Base-by-base conservation (phyloP, 2,113 vertebrate genomes). In the Steatornis caripensis region DNA sequence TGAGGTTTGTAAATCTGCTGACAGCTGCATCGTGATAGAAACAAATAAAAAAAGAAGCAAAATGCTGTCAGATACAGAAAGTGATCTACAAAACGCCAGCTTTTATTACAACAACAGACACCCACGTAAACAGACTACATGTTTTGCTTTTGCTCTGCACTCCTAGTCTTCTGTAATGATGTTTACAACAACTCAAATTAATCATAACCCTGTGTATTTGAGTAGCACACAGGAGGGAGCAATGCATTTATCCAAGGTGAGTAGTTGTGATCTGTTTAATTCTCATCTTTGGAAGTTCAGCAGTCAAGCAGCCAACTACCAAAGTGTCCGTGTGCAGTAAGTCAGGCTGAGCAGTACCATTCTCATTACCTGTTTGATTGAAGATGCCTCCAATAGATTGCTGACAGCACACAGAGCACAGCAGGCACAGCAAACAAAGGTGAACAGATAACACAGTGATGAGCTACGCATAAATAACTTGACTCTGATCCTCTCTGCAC, bases 1-100 rank as follows among this genome's bases (percentile, higher is more conserved):
- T 97, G 76, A 97, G 89, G 91, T 94, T 98, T 87, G 98, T 98
- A 86, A 98, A 97, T 82, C 97, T 96, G 91, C 98, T 98, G 95
- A 98, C 97, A 98, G 98, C 99, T 99, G 97, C 37, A 81, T 88
- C 30, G 72, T 13, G 49, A 88, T 17, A 53, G 74, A 69, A 84
- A 60, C 5, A 36, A 19, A 66, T 29, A 18, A 19, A 34, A 86
- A 95, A 30, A 53, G 24, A 70, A 48, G 53, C 9, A 84, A 89
- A 88, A 86, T 19, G 22, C 12, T 75, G 46, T 90, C 72, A 95
- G 58, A 54, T 87, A 57, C 5, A 45, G 49, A 75, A 93, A 93
- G 48, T 9, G 24, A 71, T 51, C 84, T 0, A 64, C 17, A 74
- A 92, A 95, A 39, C 81, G 70, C 15, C 41, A 78, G 27, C 17